Evolutionary conservation across 2,888 invertebrate genomes (phyloP), one percentile per base, ranked within the genome.

Genomic region (Mythimna ferrago): DNA sequence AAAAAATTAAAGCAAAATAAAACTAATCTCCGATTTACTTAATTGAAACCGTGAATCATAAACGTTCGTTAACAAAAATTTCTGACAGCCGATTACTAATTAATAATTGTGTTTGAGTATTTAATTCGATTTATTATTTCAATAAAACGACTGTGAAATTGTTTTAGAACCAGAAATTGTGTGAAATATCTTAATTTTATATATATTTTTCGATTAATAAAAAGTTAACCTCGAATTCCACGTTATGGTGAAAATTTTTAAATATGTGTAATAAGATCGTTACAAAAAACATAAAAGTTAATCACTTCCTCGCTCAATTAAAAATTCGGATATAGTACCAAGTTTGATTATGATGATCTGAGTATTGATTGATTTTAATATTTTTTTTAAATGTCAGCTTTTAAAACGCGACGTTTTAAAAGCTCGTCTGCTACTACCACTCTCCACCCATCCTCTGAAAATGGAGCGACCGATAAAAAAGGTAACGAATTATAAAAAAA

Each of bases 401-500:
- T 71, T 11, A n/a, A 79, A 88, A 75, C 85, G 87, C 85, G 1
- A 88, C 90, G 88, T 86, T 83, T 14, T 7, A 19, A 84, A 26
- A 91, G 94, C 94, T 76, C 89, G 94, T 89, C 73, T 91, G 89
- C 84, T 76, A 75, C 67, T 60, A 69, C 65, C 73, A 76, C 88
- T 86, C 90, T 88, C 92, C 88, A 92, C 94, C 93, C 94, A 93
- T 94, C 93, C 95, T 94, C 95, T 95, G 96, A 95, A 96, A 96
- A 95, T 96, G 96, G 95, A 95, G 92, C 95, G 95, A 92, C 95
- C 96, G 96, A 96, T 96, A 96, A 96, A 96, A 96, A 96, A 96
- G 94, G 95, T 96, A 96, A 95, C 96, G 96, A 96, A 96, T 96
- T 95, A 96, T 96, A 96, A 96, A 96, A 53, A 96, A 96, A 95